Evolutionary conservation across 2,888 invertebrate species (phyloP).

Genomic region (Troglohyphantes excavatus): DNA sequence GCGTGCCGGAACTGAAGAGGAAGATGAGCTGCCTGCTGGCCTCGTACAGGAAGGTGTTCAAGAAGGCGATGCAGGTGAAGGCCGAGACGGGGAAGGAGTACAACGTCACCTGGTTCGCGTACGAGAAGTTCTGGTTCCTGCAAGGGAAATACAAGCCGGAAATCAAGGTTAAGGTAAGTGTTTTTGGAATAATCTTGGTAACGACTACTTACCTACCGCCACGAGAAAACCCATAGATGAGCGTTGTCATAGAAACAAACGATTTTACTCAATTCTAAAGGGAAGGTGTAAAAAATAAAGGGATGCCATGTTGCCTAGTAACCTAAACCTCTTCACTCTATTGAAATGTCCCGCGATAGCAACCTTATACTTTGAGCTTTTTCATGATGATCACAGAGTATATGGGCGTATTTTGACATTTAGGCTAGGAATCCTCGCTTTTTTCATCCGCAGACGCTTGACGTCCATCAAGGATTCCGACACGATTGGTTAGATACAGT

Average conservation of each 20-base stretch:
- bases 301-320: no score
- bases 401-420: no score
- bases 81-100: not conserved
- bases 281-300: no score
- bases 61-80: not conserved
- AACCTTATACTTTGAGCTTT: no score
- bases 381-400: no score
- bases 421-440: no score
- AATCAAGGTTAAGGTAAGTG: not conserved
- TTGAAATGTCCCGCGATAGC: no score
- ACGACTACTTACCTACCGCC: not conserved
- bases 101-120: slow-evolving; percentile 7
- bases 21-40: slow-evolving; percentile 12
- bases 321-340: no score
- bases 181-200: not conserved
- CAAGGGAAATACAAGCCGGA: not conserved
- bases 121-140: not conserved
- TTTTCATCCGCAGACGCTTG: no score
- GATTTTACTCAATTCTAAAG: no score
- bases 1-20: not conserved
- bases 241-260: not conserved
- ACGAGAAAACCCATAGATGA: not conserved
- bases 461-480: no score
- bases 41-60: not conserved
- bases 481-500: no score